Evolutionary conservation across 2,888 invertebrate genomes (phyloP).

Genomic region (Timandra comae): DNA sequence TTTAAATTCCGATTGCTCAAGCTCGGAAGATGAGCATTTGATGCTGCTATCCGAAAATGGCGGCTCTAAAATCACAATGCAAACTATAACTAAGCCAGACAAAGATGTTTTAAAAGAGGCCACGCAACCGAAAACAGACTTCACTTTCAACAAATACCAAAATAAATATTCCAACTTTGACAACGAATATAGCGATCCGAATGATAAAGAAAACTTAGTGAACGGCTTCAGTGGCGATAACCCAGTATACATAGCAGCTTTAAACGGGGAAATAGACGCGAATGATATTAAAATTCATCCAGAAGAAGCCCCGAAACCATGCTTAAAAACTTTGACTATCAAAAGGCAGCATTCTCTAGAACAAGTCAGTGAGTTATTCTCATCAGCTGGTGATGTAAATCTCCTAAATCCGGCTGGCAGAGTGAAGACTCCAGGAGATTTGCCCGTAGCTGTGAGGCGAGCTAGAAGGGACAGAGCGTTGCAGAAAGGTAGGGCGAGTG

Average conservation of each 20-base stretch:
- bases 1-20: constrained; percentile 62
- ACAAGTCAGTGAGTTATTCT: constrained; percentile 85
- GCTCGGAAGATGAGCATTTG: constrained; percentile 69
- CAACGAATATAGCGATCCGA: constrained; percentile 66
- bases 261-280: constrained; percentile 57
- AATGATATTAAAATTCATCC: constrained; percentile 45
- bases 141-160: constrained; percentile 54
- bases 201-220: constrained; percentile 61
- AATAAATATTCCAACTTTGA: constrained; percentile 68
- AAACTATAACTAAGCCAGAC: constrained; percentile 46
- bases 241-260: constrained; percentile 60
- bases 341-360: constrained; percentile 84
- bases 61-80: constrained; percentile 69
- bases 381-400: constrained; percentile 79
- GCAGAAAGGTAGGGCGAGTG: constrained; percentile 59
- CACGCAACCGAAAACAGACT: constrained; percentile 50
- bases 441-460: constrained; percentile 85
- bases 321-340: constrained; percentile 47
- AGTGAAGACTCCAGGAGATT: constrained; percentile 88
- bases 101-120: constrained; percentile 64
- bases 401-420: constrained; percentile 85
- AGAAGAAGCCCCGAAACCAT: constrained; percentile 46
- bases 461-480: constrained; percentile 79
- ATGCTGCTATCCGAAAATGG: constrained; percentile 67
- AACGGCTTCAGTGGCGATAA: constrained; percentile 61